Base-by-base conservation (phyloP, 2,888 invertebrate species). In the Campoplex capitator region DNA sequence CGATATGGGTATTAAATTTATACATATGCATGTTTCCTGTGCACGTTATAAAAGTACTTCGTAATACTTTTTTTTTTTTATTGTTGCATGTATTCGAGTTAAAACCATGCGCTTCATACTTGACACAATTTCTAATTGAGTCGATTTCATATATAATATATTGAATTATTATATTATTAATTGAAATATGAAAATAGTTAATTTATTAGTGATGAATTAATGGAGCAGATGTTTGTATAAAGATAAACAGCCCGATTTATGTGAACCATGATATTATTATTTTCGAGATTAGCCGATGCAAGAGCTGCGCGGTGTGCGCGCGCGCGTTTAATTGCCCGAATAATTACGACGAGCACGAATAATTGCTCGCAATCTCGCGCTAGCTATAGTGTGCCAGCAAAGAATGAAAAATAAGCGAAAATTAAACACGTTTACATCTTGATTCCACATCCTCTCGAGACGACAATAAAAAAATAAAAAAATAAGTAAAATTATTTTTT, bases 321-420 rank as follows among this genome's bases (percentile, higher is more conserved):
- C 35, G 73, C 54, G n/a, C 48, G 48, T 2, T 45, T 62, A 71
- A 71, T 83, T 77, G 62, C 42, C 65, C 28, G 38, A n/a, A 71
- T 56, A 28, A 85, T 85, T 71, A 73, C 56, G 58, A 81, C 35
- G 68, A 38, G 38, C n/a, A 16, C 28, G 28, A 65, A 73, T 85
- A 81, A 77, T 81, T 23, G 56, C 56, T 11, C 3, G 71, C 11
- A 32, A 68, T 81, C 77, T 77, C 65, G 1, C 23, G 23, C 58
- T 3, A 23, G 13, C 16, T 23, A 45, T 18, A 16, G 70, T 8
- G 45, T 35, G 9, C 23, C 23, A 38, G 23, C 4, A 18, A 42
- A 28, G 42, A 79, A 45, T 35, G 2, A 67, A 3, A 56, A 54
- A 23, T 23, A 68, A 18, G 38, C 45, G 28, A 74, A 54, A 45